Evolutionary conservation across 2,797 vertebrate genomes (phyloP).

Genomic region (Takifugu rubripes): DNA sequence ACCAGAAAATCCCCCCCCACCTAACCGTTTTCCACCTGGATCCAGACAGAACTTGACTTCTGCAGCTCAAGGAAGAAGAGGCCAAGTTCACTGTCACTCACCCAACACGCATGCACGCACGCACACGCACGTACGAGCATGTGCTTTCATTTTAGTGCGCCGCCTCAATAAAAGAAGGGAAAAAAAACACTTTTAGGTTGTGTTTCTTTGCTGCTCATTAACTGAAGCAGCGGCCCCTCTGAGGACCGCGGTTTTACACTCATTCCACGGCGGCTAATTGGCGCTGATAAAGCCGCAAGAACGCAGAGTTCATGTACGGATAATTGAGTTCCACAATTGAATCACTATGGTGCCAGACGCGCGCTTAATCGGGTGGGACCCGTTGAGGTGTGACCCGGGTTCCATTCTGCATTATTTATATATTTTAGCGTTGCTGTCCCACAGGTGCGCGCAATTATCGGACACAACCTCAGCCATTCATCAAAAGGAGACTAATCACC

Average conservation of each 20-base stretch:
- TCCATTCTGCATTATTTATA: not conserved
- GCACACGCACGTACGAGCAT: constrained; percentile 14
- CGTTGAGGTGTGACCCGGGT: not conserved
- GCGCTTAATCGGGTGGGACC: not conserved
- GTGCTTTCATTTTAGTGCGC: constrained; percentile 36
- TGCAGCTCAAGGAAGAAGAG: constrained; percentile 62
- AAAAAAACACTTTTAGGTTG: constrained; percentile 12
- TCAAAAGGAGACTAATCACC: not conserved
- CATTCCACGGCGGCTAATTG: constrained; percentile 9
- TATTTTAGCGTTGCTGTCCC: not conserved
- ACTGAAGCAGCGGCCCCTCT: constrained; percentile 25
- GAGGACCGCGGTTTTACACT: constrained; percentile 23
- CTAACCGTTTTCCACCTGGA: constrained; percentile 65
- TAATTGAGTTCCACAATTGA: constrained; percentile 8
- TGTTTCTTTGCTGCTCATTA: constrained; percentile 31
- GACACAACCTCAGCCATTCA: constrained; percentile 32
- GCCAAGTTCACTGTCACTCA: constrained; percentile 65
- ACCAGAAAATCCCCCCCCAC: constrained; percentile 18
- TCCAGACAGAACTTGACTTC: constrained; percentile 45
- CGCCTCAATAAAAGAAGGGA: constrained; percentile 22
- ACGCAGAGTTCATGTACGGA: not conserved
- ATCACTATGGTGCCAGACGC: not conserved
- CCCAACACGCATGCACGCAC: constrained; percentile 4
- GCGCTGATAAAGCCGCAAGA: not conserved
- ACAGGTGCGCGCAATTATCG: constrained; percentile 26